phyloP scores from a whole-genome alignment of 1,140 invertebrate species.

The Drosophila simulans region DNA sequence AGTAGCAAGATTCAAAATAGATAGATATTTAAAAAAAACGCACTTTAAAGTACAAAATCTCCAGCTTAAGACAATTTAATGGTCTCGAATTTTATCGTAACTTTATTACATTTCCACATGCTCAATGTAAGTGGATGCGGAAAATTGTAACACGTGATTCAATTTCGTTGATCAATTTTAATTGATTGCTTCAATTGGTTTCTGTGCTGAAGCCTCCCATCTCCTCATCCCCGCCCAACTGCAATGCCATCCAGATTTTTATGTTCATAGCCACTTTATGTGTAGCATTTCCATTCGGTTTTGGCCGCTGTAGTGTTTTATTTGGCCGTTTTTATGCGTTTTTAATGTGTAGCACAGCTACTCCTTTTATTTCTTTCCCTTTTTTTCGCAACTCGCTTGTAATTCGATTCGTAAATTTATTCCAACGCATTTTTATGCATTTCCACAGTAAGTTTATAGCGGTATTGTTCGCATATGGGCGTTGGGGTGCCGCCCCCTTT shows the following conservation, averaged over 20 bases:
- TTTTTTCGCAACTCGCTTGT: conserved; percentile 30
- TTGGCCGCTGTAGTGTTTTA: conserved; percentile 37
- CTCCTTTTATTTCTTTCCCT: conserved; percentile 55
- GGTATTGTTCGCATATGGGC: conserved; percentile 35
- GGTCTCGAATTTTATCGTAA: conserved; percentile 31
- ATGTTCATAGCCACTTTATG: conserved; percentile 72
- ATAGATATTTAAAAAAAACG: neutral
- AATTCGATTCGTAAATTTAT: conserved; percentile 74
- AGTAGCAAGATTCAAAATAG: neutral
- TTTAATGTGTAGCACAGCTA: conserved; percentile 73
- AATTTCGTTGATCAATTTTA: conserved; percentile 79
- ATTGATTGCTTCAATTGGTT: conserved; percentile 77
- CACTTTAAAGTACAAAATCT: conserved; percentile 10
- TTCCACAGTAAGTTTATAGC: conserved; percentile 55
- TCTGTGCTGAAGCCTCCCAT: conserved; percentile 24
- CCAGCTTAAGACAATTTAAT: conserved; percentile 21
- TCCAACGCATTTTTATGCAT: conserved; percentile 69
- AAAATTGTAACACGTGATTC: conserved; percentile 79
- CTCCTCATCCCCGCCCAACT: neutral
- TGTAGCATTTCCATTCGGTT: conserved; percentile 46
- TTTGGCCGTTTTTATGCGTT: conserved; percentile 72
- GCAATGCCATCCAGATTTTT: conserved; percentile 33
- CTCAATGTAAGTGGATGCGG: conserved; percentile 48
- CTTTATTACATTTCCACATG: conserved; percentile 42
- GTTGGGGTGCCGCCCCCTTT: neutral